Conservation (phyloP, 2,888 invertebrate species). For the Xanthorhoe designata region DNA sequence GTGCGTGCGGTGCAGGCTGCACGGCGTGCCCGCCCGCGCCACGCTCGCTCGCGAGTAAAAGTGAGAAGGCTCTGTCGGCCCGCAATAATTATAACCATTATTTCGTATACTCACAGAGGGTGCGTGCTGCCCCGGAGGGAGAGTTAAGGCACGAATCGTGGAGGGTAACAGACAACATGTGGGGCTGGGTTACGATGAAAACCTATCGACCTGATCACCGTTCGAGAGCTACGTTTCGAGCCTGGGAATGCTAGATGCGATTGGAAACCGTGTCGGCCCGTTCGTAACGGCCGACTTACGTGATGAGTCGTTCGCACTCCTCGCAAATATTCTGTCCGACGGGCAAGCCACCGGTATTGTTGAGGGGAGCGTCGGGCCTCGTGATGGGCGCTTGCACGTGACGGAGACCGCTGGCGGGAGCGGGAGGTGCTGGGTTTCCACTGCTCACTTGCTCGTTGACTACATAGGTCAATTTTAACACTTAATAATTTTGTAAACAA, state of each 20-base stretch:
- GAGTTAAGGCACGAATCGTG: constrained; percentile 42
- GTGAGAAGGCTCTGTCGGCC: constrained; percentile 83
- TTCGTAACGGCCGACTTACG: constrained; percentile 93
- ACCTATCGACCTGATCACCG: constrained; percentile 26
- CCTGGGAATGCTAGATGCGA: constrained; percentile 45
- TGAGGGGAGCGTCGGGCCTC: constrained; percentile 86
- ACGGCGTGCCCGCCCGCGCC: constrained; percentile 88
- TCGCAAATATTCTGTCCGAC: constrained; percentile 97
- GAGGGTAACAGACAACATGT: constrained; percentile 26
- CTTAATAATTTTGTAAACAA: constrained; percentile 47
- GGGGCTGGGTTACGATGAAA: constrained; percentile 30
- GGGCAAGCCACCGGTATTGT: constrained; percentile 90
- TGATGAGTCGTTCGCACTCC: constrained; percentile 98
- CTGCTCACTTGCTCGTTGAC: constrained; percentile 31
- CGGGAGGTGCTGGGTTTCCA: constrained; percentile 48
- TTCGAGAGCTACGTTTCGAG: constrained; percentile 11
- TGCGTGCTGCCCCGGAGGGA: constrained; percentile 51
- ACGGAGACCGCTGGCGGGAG: constrained; percentile 86
- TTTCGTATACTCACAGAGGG: constrained; percentile 55
- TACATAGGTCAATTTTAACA: constrained; percentile 58
- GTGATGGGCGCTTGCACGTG: constrained; percentile 92
- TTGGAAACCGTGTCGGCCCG: constrained; percentile 88
- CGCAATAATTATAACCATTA: constrained; percentile 67
- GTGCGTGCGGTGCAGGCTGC: constrained; percentile 83
- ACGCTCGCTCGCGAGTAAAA: constrained; percentile 93